A percentile compares a stretch with the other conserved stretches of the same genome.
These are phyloP conservation scores for Chanos chanos DNA, from an alignment of 2,797 vertebrate genomes.

Conservation along the genomic window DNA sequence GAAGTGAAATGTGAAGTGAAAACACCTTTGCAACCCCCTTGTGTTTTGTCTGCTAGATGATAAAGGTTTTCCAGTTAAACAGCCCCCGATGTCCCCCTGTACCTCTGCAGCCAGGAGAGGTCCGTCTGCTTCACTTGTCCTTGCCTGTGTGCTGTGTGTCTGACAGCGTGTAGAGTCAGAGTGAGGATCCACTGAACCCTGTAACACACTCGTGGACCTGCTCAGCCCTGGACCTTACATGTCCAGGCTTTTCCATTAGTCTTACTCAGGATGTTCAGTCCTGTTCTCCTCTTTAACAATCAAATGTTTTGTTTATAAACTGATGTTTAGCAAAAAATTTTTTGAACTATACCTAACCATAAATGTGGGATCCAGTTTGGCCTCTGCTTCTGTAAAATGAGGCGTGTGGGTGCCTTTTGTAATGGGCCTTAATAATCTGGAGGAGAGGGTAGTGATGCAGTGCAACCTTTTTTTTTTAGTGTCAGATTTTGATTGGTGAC, in stretches of 20 bases:
- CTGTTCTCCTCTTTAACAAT: background rate
- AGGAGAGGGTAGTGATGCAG: no score
- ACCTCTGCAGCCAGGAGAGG: slow-evolving; percentile 78
- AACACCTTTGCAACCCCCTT: slow-evolving; percentile 59
- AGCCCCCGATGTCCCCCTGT: slow-evolving; percentile 73
- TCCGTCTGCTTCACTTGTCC: slow-evolving; percentile 68
- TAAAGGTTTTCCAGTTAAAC: slow-evolving; percentile 83
- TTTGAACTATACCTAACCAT: background rate
- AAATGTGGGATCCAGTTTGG: background rate
- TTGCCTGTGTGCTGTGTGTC: slow-evolving; percentile 59
- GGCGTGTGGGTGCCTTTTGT: background rate
- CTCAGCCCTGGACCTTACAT: no score
- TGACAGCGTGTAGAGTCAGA: slow-evolving; percentile 10
- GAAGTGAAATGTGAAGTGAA: slow-evolving; percentile 49
- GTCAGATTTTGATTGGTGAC: no score
- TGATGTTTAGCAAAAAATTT: background rate
- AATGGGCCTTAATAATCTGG: background rate
- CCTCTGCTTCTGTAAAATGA: background rate
- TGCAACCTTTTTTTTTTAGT: no score
- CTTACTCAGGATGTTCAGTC: no score
- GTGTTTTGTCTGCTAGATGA: slow-evolving; percentile 72
- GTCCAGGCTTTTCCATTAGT: no score
- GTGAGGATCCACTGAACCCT: no score
- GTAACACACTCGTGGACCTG: no score
- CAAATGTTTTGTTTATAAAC: background rate